These are phyloP conservation scores for Chironex yamaguchii DNA, from an alignment of 30 jellyfish, hydroid and myxozoan genomes.

Conservation along the genomic window DNA sequence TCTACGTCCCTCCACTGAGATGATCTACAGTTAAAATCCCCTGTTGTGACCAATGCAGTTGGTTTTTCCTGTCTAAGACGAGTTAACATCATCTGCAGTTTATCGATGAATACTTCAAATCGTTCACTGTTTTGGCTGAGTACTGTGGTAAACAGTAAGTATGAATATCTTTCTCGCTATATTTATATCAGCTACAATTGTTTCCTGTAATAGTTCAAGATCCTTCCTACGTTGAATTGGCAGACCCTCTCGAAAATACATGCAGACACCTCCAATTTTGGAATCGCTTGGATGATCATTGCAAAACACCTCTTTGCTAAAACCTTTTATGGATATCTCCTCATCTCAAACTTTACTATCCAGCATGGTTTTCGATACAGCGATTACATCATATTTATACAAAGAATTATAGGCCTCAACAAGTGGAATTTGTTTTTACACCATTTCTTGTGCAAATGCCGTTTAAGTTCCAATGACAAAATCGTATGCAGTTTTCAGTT, in stretches of 20 bases:
- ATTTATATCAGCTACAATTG: constrained; percentile 29
- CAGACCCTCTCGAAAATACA: constrained; percentile 63
- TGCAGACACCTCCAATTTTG: constrained; percentile 53
- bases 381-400: not conserved
- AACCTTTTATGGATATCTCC: constrained; percentile 9
- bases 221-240: constrained; percentile 30
- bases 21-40: too few relatives aligned
- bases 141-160: constrained; percentile 37
- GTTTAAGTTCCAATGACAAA: not conserved
- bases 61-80: constrained; percentile 40
- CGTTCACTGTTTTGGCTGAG: constrained; percentile 44
- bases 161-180: constrained; percentile 25
- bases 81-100: constrained; percentile 20
- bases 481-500: not conserved
- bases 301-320: constrained; percentile 60
- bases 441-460: constrained; percentile 10
- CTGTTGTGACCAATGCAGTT: constrained; percentile 14
- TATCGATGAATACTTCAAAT: constrained; percentile 25
- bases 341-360: not conserved
- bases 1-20: constrained; percentile 11
- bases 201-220: constrained; percentile 41
- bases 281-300: constrained; percentile 65
- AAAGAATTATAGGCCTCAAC: not conserved
- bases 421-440: constrained; percentile 5
- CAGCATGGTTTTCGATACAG: constrained; percentile 10